A percentile compares a stretch with the other conserved stretches of the same genome.
These are phyloP conservation scores for Lepidurus apus DNA, from an alignment of 1,140 invertebrate species.

Conservation along the genomic window DNA sequence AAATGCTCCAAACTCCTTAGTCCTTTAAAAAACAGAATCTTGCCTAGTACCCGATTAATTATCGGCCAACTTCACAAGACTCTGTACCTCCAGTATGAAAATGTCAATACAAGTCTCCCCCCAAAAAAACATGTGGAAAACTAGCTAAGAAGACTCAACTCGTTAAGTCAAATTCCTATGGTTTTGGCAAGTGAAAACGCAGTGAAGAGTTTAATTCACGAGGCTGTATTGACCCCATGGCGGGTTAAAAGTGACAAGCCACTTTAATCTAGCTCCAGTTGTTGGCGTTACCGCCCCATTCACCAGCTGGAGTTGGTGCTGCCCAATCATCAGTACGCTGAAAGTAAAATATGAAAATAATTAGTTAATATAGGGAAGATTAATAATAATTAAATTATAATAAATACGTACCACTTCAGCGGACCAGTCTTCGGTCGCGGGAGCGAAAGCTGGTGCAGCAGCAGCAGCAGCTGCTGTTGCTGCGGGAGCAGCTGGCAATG, in stretches of 20 bases:
- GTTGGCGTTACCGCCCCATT: constrained; percentile 38
- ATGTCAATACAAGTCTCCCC: background rate
- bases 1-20: background rate
- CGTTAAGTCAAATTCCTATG: too few species aligned
- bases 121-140: background rate
- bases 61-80: background rate
- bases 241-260: background rate
- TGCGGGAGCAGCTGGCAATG: constrained; percentile 44
- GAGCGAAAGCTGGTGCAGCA: constrained; percentile 42
- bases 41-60: background rate
- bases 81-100: background rate
- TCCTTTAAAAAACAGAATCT: background rate
- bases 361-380: too few species aligned
- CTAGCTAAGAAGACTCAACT: background rate
- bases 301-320: constrained; percentile 35
- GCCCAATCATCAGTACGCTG: constrained; percentile 35
- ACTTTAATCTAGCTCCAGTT: constrained; percentile 32
- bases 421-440: constrained; percentile 57
- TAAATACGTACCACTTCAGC: constrained; percentile 39
- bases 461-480: constrained; percentile 42
- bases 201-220: background rate
- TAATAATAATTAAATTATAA: constrained; percentile 4
- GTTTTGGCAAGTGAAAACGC: background rate
- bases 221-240: constrained; percentile 25
- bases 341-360: background rate